phyloP scores from a whole-genome alignment of 1,140 invertebrate genomes.

The Gyrodactylus bullatarudis region DNA sequence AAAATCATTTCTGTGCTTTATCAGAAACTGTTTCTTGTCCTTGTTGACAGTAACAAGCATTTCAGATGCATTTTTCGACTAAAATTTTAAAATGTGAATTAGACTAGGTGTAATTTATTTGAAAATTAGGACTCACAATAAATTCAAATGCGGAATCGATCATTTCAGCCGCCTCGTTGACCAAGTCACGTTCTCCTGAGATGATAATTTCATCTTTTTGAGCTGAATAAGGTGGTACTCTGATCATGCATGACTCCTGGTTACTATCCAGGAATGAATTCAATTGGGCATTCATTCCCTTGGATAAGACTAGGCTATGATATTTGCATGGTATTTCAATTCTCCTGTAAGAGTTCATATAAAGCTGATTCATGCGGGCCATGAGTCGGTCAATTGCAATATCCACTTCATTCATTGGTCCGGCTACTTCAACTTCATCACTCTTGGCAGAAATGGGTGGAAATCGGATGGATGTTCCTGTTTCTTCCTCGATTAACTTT shows the following conservation, averaged over 20 bases:
- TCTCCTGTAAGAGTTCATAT: neutral
- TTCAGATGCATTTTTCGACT: too few species aligned
- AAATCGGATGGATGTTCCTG: neutral
- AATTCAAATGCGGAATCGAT: neutral
- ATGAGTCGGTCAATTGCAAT: neutral
- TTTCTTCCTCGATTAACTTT: neutral
- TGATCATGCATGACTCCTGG: neutral
- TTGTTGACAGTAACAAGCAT: neutral
- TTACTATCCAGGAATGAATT: neutral
- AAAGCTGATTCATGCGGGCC: neutral
- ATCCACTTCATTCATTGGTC: neutral
- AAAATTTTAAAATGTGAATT: neutral
- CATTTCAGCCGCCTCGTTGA: neutral
- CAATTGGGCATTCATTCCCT: neutral
- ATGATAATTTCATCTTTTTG: neutral
- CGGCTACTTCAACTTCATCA: neutral
- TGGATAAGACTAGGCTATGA: neutral
- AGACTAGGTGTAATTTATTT: neutral
- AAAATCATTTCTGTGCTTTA: neutral
- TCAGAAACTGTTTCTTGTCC: neutral
- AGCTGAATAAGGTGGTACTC: neutral
- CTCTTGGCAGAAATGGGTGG: neutral
- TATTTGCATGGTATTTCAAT: neutral
- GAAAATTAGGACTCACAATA: neutral
- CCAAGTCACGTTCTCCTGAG: neutral